Evolutionary conservation across 2,797 vertebrate species (phyloP).

Genomic region (Miichthys miiuy): DNA sequence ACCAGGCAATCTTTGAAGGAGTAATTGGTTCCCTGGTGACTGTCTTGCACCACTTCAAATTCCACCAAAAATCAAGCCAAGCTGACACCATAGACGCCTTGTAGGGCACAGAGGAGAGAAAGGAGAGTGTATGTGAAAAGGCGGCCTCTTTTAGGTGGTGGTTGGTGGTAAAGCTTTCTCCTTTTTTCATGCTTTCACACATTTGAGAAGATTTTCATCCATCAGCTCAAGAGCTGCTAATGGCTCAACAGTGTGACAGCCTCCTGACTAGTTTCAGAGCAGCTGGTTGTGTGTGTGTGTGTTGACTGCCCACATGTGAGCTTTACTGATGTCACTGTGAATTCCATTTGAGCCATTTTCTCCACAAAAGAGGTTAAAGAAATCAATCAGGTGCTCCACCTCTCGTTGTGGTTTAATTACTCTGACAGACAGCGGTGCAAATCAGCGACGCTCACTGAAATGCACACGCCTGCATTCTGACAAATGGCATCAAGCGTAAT

Average conservation of each 20-base stretch:
- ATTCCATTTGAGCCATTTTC: conserved; percentile 66
- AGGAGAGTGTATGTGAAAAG: conserved; percentile 12
- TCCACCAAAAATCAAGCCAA: conserved; percentile 50
- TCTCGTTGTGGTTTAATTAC: conserved; percentile 74
- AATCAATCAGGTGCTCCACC: conserved; percentile 72
- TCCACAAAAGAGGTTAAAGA: conserved; percentile 60
- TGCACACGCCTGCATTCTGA: conserved; percentile 58
- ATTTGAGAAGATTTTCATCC: conserved; percentile 35
- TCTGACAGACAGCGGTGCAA: conserved; percentile 64
- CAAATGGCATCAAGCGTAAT: conserved; percentile 67
- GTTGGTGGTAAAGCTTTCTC: background rate
- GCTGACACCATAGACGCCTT: conserved; percentile 18
- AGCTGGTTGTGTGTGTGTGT: conserved; percentile 7
- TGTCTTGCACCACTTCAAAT: conserved; percentile 55
- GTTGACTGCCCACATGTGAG: conserved; percentile 16
- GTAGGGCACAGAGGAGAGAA: conserved; percentile 8
- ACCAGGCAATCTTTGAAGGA: conserved; percentile 69
- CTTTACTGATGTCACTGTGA: conserved; percentile 38
- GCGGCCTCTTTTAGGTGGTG: background rate
- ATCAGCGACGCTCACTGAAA: conserved; percentile 57
- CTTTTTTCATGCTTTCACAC: conserved; percentile 11
- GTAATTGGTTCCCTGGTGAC: conserved; percentile 83
- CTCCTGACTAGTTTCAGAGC: conserved; percentile 31
- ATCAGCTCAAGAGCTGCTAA: conserved; percentile 41
- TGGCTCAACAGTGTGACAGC: conserved; percentile 35